A percentile compares a stretch with the other conserved stretches of the same genome.
Conservation (phyloP, 2,113 vertebrate species). For the Axis porcinus region DNA sequence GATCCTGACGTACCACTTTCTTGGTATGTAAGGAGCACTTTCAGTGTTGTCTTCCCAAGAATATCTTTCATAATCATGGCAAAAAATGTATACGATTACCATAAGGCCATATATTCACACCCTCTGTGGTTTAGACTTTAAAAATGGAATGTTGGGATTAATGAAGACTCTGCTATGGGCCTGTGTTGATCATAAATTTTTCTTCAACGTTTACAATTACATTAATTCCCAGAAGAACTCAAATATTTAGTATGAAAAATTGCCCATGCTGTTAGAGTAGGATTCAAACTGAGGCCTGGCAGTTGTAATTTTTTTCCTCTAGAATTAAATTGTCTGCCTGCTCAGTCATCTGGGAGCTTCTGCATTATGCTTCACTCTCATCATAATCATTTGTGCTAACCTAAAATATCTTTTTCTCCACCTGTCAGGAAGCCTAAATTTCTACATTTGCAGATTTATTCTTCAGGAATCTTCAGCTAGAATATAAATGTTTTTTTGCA, state of each 20-base stretch:
- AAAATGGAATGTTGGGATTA: conserved; percentile 46
- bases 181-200: conserved; percentile 37
- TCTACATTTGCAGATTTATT: conserved; percentile 45
- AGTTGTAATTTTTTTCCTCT: neutral
- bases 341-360: neutral
- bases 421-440: conserved; percentile 13
- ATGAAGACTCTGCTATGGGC: neutral
- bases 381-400: conserved; percentile 40
- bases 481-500: neutral
- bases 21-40: neutral
- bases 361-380: conserved; percentile 14
- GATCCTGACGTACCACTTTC: neutral
- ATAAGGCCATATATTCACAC: neutral
- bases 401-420: conserved; percentile 51
- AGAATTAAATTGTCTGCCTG: conserved; percentile 52
- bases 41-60: neutral
- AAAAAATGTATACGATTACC: neutral
- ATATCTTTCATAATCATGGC: neutral
- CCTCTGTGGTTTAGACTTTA: conserved; percentile 14
- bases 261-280: neutral
- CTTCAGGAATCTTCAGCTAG: neutral
- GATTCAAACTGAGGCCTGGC: conserved; percentile 34
- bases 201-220: conserved; percentile 42
- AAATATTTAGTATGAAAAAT: conserved; percentile 59
- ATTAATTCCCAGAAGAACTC: conserved; percentile 48